Base-by-base conservation (phyloP, 2,113 vertebrate species). In the Illadopsis cleaveri region DNA sequence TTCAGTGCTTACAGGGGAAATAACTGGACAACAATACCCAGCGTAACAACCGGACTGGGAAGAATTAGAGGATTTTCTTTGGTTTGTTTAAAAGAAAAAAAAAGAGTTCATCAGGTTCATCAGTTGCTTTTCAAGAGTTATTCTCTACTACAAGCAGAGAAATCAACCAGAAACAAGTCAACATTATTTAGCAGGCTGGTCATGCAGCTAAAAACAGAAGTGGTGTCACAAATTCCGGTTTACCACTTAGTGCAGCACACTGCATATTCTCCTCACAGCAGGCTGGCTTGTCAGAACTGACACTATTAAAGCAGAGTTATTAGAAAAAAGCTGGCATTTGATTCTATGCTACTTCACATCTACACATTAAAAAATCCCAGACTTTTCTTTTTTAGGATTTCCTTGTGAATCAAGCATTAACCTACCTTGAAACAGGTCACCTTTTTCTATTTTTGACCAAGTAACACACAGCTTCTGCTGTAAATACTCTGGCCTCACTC, bases 171-270 rank as follows among this genome's bases (percentile, higher is more conserved):
- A 86, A 96, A 77, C 35, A 78, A 66, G 58, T 7, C 37, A 85
- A 69, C 81, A 62, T 95, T 72, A 89, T 90, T 95, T 76, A 90
- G 84, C 50, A 94, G 69, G 37, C 48, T 64, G 23, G 58, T 88
- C 81, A 91, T 4, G 2, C 40, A 79, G 62, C 75, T 91, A 53
- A 89, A 91, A 88, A 38, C 70, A 94, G 81, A 96, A 90, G 16
- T 5, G 28, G 57, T 40, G 58, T 85, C 82, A 91, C 65, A 72
- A 96, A 91, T 89, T 65, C 78, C 84, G 91, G 73, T 75, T 73
- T 27, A 42, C 7, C 40, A 45, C 77, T 84, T 38, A 8, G 35
- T 76, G 75, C 77, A 95, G 61, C 2, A 24, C 23, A 25, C 38
- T 64, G 82, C 61, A 69, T 44, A 85, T 78, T 82, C 40, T 69